Conservation (phyloP, 2,113 vertebrate genomes). For the Gavialis gangeticus region DNA sequence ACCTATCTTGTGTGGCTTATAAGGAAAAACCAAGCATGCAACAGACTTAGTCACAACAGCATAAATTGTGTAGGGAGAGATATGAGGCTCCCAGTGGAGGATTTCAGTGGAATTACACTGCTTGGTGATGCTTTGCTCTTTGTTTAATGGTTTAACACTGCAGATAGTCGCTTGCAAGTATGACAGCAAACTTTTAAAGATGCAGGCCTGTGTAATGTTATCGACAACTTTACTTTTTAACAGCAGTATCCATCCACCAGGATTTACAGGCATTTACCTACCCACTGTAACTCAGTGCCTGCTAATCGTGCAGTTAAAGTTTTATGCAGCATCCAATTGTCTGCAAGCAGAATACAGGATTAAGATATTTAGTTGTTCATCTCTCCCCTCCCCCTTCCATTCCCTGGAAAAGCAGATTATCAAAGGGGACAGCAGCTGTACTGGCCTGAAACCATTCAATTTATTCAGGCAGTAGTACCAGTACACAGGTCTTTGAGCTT, state of each 20-base stretch:
- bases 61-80: slow-evolving; percentile 13
- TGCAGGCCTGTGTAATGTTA: background rate
- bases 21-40: background rate
- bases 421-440: background rate
- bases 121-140: background rate
- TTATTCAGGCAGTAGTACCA: too few species aligned
- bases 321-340: background rate
- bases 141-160: background rate
- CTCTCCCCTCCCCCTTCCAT: background rate
- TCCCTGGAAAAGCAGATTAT: background rate
- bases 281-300: background rate
- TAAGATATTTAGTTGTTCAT: background rate
- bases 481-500: too few species aligned
- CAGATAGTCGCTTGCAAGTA: background rate
- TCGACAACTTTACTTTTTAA: background rate
- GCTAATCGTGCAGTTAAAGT: background rate
- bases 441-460: background rate
- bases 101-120: background rate
- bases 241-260: background rate
- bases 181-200: slow-evolving; percentile 19
- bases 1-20: background rate
- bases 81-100: background rate
- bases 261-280: background rate
- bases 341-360: background rate
- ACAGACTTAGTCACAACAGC: background rate